These are phyloP conservation scores for Eupithecia abbreviata DNA, from an alignment of 2,888 invertebrate genomes.

Conservation along the genomic window DNA sequence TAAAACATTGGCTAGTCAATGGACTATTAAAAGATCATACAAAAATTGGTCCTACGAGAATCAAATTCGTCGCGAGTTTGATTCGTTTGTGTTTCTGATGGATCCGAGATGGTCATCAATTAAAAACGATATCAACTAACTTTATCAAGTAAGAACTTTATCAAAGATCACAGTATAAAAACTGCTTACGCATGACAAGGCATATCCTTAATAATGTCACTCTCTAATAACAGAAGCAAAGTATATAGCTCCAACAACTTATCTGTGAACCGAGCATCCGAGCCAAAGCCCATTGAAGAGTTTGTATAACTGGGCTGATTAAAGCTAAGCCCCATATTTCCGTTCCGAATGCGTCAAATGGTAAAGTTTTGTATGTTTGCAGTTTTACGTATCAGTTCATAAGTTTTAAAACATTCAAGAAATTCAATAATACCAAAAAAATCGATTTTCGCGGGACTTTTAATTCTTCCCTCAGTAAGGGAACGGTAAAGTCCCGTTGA, in stretches of 20 bases:
- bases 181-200: conserved; percentile 14
- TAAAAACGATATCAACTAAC: neutral
- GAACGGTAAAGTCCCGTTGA: too few species aligned
- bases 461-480: too few species aligned
- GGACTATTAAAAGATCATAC: neutral
- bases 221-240: conserved; percentile 18
- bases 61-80: neutral
- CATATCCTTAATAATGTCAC: conserved; percentile 20
- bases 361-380: too few species aligned
- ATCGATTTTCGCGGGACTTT: too few species aligned
- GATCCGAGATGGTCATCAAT: neutral
- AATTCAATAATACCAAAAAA: too few species aligned
- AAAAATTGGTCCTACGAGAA: neutral
- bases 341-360: neutral
- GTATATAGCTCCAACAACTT: neutral
- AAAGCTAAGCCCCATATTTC: neutral
- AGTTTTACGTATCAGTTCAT: too few species aligned
- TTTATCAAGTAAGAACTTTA: neutral
- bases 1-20: too few species aligned
- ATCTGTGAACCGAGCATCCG: neutral
- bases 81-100: neutral
- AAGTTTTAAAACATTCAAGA: too few species aligned
- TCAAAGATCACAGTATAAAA: conserved; percentile 1
- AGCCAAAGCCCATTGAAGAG: neutral
- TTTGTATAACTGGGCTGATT: neutral